Base-by-base conservation (phyloP, 2,113 vertebrate species). In the Ctenomys sociabilis region DNA sequence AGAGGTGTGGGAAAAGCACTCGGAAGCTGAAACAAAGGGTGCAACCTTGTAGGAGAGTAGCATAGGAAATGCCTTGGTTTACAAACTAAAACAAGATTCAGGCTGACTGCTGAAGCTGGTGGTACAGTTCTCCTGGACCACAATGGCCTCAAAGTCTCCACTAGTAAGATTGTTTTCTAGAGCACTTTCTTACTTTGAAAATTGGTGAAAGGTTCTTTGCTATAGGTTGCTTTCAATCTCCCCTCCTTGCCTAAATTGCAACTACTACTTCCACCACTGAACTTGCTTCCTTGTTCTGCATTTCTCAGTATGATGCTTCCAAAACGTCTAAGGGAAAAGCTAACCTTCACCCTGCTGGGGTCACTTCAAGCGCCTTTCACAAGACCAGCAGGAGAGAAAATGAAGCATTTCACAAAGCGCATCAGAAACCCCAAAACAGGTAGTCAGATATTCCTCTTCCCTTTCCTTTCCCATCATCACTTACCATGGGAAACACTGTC, bases 371-470 rank as follows among this genome's bases (percentile, higher is more conserved):
- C 45, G 66, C 45, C 54, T 37, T 84, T 86, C 57, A 68, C 49
- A 85, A 95, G 96, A 90, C 28, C 16, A 61, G 61, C 30, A 68
- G 77, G 40, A 32, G 35, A 77, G 14, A 90, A 37, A 85, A 93
- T 30, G 30, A 75, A 57, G 49, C 85, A 83, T 26, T 1, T 11
- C 13, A 22, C 82, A 81, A 88, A 78, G 82, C 54, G 11, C 16
- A 92, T 49, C 81, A 68, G 17, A 43, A 88, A 40, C 70, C 45
- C 13, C 43, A 77, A 82, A 49, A 77, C 54, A 94, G 28, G 75
- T 28, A 86, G 64, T 90, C 80, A 32, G n/a, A 68, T 37, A 30
- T 11, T 43, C 49, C 30, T n/a, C 45, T 84, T 90, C 32, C 75
- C 17, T 52, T 70, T 30, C 32, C 92, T 52, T 24, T 32, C 52